Evolutionary conservation across 30 jellyfish, hydroid and myxozoan genomes (phyloP), one percentile per base, ranked within the genome.

Genomic region (Cassiopea andromeda): DNA sequence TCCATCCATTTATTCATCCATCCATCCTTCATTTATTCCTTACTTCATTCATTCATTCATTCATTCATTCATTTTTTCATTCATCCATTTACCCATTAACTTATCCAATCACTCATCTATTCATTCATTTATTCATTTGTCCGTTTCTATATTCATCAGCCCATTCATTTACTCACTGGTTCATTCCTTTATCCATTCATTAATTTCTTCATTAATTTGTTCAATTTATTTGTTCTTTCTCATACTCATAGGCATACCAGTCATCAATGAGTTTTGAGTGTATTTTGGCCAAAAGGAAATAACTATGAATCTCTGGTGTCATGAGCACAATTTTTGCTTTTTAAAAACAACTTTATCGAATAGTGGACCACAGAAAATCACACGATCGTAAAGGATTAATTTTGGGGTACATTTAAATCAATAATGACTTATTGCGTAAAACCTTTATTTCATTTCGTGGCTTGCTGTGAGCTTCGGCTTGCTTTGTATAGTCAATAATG

Each of bases 361-460:
- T 69, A 77, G 50, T 14, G 46, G 73, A 49, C 90, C 81, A 66
- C 82, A 68, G 46, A 70, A 73, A 81, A 61, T 60, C 73, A 46
- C 83, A 81, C 90, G 90, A 81, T 48, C 44, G 70, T 44, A 60
- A 66, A 61, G 90, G 90, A 81, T 81, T 81, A 81, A 61, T n/a
- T 70, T 81, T 64, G 72, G 90, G 80, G 90, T 66, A 17, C 71
- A 48, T 67, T 7, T 67, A 81, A 57, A 81, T 60, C 54, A 77
- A 77, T 70, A 77, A 59, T 77, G 86, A 77, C 47, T 77, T 61
- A 2, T 54, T 77, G 86, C 75, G 86, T 77, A 61, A 69, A 66
- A 70, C 81, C 90, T 54, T 81, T 61, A 81, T 81, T 81, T 54
- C 75, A 81, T 81, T 81, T 61, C 59, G 81, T 81, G 90, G 79